Base-by-base conservation (phyloP, 1,140 invertebrate species). In the Sycophila sp. region DNA sequence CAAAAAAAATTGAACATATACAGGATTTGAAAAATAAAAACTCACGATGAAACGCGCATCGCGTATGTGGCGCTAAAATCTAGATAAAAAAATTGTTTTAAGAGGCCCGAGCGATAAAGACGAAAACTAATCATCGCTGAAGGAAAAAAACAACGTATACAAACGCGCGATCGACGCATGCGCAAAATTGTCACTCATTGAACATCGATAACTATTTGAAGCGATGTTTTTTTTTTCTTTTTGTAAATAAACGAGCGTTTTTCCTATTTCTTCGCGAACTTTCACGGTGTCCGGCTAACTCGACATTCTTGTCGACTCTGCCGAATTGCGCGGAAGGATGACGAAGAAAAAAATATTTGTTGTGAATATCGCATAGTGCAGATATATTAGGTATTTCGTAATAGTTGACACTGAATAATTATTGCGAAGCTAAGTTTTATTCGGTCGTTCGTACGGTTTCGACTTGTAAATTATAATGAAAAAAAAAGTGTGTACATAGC, bases 361-460 rank as follows among this genome's bases (percentile, higher is more conserved):
- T 84, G 81, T 83, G 83, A 83, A 83, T 84, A 82, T 40, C 76
- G 73, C 73, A 80, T 81, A 81, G 74, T 75, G 74, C 77, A 81
- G 76, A 70, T 78, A 77, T 69, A 22, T 42, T 78, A 80, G 75
- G 32, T 69, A 68, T 77, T 77, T 75, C 59, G 58, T 30, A 66
- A 60, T 59, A 71, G 32, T 67, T 73, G 76, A 67, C 70, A 75
- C 28, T 55, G 73, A 76, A 77, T 77, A 81, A 81, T 82, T 79
- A 81, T 69, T 72, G 76, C 63, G 72, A 77, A 73, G 24, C 42
- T 74, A 77, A 69, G 73, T 78, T 70, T 78, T 74, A 79, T 78
- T 81, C 76, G 78, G 77, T 84, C 83, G 77, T 81, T 82, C 80
- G 79, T 84, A 82, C 82, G 74, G 66, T 80, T 82, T 83, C 78